phyloP scores from a whole-genome alignment of 2,888 invertebrate genomes.

The Odontomyia ornata region DNA sequence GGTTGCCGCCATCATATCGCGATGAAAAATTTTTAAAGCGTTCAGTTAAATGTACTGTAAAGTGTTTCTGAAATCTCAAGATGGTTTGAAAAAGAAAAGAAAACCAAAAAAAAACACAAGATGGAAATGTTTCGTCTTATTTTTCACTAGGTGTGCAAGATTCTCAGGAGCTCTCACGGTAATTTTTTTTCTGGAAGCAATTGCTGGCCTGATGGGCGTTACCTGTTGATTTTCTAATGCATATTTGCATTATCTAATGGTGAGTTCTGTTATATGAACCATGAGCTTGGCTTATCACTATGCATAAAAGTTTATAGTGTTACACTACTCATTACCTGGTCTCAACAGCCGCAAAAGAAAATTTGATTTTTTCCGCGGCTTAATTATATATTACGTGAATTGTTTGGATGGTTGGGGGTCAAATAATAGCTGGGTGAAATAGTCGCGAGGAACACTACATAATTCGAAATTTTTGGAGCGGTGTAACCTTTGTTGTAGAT shows the following conservation, averaged over 20 bases:
- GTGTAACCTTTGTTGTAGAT: constrained; percentile 17
- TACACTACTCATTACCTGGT: constrained; percentile 13
- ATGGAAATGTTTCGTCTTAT: background rate
- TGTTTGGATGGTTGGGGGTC: constrained; percentile 34
- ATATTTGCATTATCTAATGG: constrained; percentile 41
- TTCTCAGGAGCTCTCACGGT: constrained; percentile 29
- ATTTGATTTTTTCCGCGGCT: background rate
- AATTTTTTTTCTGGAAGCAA: constrained; percentile 17
- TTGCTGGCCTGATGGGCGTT: constrained; percentile 37
- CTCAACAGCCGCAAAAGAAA: constrained; percentile 9
- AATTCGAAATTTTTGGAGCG: constrained; percentile 35
- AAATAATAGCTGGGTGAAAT: background rate
- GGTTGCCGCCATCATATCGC: constrained; percentile 9
- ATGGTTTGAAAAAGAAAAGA: too few relatives aligned
- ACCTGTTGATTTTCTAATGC: constrained; percentile 41
- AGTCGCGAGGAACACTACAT: constrained; percentile 20
- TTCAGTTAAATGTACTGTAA: constrained; percentile 44
- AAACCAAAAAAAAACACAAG: background rate
- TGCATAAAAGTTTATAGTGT: background rate
- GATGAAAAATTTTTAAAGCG: constrained; percentile 31
- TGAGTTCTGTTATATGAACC: constrained; percentile 38
- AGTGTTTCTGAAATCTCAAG: constrained; percentile 19
- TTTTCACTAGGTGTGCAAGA: background rate
- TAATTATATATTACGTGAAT: constrained; percentile 30
- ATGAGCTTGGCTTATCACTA: constrained; percentile 34